These are phyloP conservation scores for Eurystomus glaucurus DNA, from an alignment of 2,797 vertebrate species.

Conservation along the genomic window DNA sequence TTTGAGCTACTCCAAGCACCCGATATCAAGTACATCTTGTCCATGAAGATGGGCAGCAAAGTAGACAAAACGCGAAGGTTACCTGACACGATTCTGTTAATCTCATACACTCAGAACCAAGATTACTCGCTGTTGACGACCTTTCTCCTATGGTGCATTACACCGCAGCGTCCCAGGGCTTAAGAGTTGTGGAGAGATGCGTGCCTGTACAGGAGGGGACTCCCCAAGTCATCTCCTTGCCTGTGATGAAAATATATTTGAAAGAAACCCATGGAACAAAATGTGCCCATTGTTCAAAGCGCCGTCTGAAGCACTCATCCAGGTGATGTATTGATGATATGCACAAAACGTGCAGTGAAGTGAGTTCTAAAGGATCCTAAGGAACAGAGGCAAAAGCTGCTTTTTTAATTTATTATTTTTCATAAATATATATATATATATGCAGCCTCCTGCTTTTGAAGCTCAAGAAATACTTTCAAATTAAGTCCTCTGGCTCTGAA, in stretches of 20 bases:
- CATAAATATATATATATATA: neutral
- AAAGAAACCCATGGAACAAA: neutral
- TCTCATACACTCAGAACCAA: neutral
- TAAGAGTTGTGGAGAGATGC: neutral
- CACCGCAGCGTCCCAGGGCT: neutral
- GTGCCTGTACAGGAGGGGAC: neutral
- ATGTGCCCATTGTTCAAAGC: neutral
- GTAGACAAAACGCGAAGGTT: accelerated
- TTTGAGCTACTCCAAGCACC: neutral
- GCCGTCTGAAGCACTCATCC: neutral
- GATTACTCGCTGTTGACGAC: neutral
- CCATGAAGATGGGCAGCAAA: accelerated
- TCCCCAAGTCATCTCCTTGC: neutral
- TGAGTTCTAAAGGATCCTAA: neutral
- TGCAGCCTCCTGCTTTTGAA: neutral
- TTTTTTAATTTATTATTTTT: neutral
- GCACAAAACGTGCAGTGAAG: neutral
- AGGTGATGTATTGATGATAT: neutral
- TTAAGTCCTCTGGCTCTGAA: neutral
- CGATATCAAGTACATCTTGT: neutral
- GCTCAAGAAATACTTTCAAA: neutral
- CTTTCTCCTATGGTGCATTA: neutral
- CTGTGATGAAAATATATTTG: neutral
- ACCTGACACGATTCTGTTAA: neutral
- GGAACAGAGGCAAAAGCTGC: neutral